These are phyloP conservation scores for Noctua pronuba DNA, from an alignment of 2,888 invertebrate genomes.

Conservation along the genomic window DNA sequence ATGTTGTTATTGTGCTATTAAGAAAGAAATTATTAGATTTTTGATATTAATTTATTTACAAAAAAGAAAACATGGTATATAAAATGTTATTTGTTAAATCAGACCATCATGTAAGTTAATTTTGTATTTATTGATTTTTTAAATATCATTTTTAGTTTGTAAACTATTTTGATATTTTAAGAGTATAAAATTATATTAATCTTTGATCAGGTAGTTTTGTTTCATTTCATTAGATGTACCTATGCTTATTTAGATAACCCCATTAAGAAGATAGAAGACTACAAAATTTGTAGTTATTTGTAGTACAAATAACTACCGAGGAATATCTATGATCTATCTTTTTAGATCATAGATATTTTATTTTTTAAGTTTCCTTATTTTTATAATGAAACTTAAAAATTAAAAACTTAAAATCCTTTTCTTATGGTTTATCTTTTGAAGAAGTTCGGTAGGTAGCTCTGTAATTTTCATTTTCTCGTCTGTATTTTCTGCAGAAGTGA, in stretches of 20 bases:
- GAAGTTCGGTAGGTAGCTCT: background rate
- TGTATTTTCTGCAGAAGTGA: background rate
- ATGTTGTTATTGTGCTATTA: constrained; percentile 59
- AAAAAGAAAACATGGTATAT: constrained; percentile 26
- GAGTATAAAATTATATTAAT: constrained; percentile 73
- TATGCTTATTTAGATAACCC: constrained; percentile 1
- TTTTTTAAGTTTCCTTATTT: too few relatives aligned
- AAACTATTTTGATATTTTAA: constrained; percentile 77
- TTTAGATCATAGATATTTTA: too few relatives aligned
- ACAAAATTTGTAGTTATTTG: too few relatives aligned
- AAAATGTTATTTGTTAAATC: constrained; percentile 53
- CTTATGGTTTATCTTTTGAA: background rate
- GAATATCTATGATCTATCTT: background rate
- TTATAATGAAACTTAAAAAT: too few relatives aligned
- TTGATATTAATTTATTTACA: constrained; percentile 57
- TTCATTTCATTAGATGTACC: constrained; percentile 59
- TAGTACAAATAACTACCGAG: too few relatives aligned
- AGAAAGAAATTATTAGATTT: constrained; percentile 37
- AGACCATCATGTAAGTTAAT: constrained; percentile 62
- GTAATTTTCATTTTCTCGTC: background rate
- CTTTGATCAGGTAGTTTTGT: constrained; percentile 72
- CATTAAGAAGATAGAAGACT: background rate
- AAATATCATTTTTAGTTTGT: constrained; percentile 70
- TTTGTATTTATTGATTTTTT: constrained; percentile 68
- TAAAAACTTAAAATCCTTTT: too few relatives aligned